These are phyloP conservation scores for Ashinkailepas kermadecensis DNA, from an alignment of 2,888 invertebrate genomes.

Conservation along the genomic window DNA sequence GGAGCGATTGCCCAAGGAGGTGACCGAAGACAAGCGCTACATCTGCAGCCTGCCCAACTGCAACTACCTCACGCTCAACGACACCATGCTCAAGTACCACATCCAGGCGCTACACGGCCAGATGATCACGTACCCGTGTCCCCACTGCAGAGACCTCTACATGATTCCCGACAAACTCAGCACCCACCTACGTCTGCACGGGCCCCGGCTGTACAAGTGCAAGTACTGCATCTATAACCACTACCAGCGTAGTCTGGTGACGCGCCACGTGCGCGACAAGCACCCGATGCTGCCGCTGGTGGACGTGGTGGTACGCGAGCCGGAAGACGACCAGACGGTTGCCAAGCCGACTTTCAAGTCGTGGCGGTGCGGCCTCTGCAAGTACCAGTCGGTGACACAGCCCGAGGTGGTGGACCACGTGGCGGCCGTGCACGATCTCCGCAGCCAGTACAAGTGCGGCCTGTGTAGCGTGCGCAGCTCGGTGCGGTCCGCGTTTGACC, in stretches of 20 bases:
- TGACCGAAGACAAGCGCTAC: conserved; percentile 53
- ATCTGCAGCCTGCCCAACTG: conserved; percentile 65
- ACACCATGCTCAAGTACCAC: conserved; percentile 62
- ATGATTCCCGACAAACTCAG: conserved; percentile 54
- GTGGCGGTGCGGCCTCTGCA: conserved; percentile 64
- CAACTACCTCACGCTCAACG: conserved; percentile 61
- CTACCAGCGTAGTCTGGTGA: conserved; percentile 53
- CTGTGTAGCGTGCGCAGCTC: conserved; percentile 55
- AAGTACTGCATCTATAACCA: conserved; percentile 59
- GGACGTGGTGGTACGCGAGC: conserved; percentile 45
- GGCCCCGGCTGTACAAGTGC: conserved; percentile 62
- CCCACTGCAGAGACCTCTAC: conserved; percentile 56
- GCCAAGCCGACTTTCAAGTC: conserved; percentile 25
- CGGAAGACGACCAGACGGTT: conserved; percentile 37
- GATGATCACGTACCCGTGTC: conserved; percentile 55
- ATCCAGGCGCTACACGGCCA: conserved; percentile 61
- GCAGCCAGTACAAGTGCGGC: conserved; percentile 61
- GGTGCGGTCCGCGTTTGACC: conserved; percentile 50
- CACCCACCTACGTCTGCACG: conserved; percentile 68
- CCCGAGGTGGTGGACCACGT: conserved; percentile 56
- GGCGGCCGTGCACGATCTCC: conserved; percentile 53
- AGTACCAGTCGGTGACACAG: conserved; percentile 53
- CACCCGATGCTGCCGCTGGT: conserved; percentile 50
- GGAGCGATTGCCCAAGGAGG: conserved; percentile 44
- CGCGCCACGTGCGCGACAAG: conserved; percentile 56